Conservation (phyloP, 2,113 vertebrate species). For the Vimba vimba region DNA sequence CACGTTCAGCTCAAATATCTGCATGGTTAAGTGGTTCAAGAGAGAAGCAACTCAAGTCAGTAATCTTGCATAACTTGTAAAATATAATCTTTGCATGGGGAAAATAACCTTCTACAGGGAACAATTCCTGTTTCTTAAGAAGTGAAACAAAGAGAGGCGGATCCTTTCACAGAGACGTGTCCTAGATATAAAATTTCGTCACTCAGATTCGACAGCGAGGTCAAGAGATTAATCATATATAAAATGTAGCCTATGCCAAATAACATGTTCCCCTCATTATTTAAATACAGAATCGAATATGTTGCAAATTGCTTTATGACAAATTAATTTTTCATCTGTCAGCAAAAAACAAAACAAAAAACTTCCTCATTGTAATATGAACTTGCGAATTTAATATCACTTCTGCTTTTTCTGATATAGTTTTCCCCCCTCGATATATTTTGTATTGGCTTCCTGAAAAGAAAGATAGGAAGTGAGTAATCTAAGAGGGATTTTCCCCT, state of each 20-base stretch:
- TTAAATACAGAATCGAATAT: not conserved
- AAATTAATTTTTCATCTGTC: not conserved
- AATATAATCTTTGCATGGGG: not conserved
- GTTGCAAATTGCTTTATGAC: not conserved
- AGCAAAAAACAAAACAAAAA: no score
- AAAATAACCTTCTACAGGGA: not conserved
- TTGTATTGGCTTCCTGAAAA: not conserved
- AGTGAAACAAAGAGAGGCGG: constrained; percentile 26
- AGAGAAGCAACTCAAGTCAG: not conserved
- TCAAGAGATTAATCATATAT: not conserved
- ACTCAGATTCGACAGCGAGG: not conserved
- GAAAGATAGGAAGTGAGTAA: not conserved
- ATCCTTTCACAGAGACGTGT: not conserved
- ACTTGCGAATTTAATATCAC: not conserved
- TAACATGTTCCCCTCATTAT: not conserved
- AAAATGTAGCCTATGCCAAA: no score
- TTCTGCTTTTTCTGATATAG: constrained; percentile 16
- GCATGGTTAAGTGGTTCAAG: not conserved
- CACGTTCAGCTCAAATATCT: not conserved
- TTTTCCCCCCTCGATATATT: not conserved
- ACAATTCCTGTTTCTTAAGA: constrained; percentile 14
- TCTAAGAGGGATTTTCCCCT: not conserved
- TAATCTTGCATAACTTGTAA: not conserved
- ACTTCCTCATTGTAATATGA: not conserved
- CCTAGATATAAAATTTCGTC: not conserved